Base-by-base conservation (phyloP, 2,888 invertebrate genomes). In the Alloscopus bannaensis region DNA sequence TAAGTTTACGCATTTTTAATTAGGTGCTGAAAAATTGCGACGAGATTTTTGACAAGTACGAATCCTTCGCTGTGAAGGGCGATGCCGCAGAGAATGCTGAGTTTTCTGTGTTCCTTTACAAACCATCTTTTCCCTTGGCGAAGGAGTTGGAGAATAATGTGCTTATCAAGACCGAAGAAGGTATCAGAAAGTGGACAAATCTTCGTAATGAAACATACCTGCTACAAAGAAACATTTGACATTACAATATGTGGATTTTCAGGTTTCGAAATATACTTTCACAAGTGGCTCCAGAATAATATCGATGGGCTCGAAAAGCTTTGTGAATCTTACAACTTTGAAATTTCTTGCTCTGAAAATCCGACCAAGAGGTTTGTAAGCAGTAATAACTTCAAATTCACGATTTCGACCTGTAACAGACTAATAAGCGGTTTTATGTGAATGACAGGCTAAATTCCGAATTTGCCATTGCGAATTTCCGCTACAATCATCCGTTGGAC, bases 31-130 rank as follows among this genome's bases (percentile, higher is more conserved):
- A 52, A 60, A 76, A 64, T 24, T 68, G 68, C 18, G 60, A 60
- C 57, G 60, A 75, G 4, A 50, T 76, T 20, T 73, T 73, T 20
- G 55, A 64, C 4, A 73, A 62, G 24, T 40, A 62, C 22, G 42
- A 8, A 2, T 22, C 40, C 4, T 62, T 62, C 20, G 62, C 62
- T 11, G 62, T 13, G 62, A 28, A 8, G 36, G 18, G 50, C n/a
- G 20, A 50, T n/a, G n/a, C n/a, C n/a, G n/a, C n/a, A 40, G 18
- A 13, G 31, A 31, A 11, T 29, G 31, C 18, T 18, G 11, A 2
- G 20, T n/a, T n/a, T n/a, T n/a, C 52, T 2, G 22, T 68, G 0
- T 68, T 45, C 36, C 26, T 52, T 4, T 68, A 22, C 28, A 20
- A 8, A 2, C 52, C 68, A 18, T 28, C 29, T 8, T 16, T 68